phyloP scores from a whole-genome alignment of 1,140 invertebrate genomes.

The Pogonognathellus flavescens region DNA sequence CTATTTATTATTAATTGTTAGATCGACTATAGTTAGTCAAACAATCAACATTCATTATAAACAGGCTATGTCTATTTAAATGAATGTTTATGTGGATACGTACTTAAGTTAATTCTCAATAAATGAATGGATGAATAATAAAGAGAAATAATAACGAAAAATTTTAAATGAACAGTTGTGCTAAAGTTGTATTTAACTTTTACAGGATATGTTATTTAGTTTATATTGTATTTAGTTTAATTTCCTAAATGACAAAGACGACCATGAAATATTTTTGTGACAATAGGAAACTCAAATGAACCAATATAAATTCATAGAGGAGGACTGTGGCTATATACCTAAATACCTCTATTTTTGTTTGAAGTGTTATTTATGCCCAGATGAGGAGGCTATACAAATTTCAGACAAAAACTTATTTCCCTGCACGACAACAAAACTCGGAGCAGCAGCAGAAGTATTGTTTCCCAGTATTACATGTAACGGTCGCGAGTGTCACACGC shows the following conservation, averaged over 20 bases:
- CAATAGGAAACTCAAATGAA: not conserved
- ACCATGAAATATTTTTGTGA: constrained; percentile 14
- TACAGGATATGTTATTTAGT: constrained; percentile 21
- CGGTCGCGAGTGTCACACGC: constrained; percentile 36
- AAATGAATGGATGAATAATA: constrained; percentile 34
- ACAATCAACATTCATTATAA: not conserved
- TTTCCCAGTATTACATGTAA: constrained; percentile 37
- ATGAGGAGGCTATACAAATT: constrained; percentile 47
- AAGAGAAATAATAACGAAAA: not conserved
- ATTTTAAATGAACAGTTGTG: too few species aligned
- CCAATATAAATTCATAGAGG: not conserved
- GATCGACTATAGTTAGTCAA: not conserved
- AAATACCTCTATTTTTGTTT: not conserved
- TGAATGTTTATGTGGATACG: constrained; percentile 3
- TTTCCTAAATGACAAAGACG: constrained; percentile 11
- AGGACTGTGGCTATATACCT: not conserved
- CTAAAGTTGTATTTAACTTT: not conserved
- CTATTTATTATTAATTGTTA: constrained; percentile 32
- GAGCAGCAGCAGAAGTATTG: constrained; percentile 8
- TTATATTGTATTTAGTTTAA: not conserved
- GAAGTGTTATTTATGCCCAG: constrained; percentile 11
- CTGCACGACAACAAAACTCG: constrained; percentile 55
- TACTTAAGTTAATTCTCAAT: not conserved
- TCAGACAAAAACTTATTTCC: constrained; percentile 46
- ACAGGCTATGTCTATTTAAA: not conserved